Evolutionary conservation across 2,113 vertebrate genomes (phyloP), one percentile per base, ranked within the genome.

Genomic region (Misgurnus mizolepis): DNA sequence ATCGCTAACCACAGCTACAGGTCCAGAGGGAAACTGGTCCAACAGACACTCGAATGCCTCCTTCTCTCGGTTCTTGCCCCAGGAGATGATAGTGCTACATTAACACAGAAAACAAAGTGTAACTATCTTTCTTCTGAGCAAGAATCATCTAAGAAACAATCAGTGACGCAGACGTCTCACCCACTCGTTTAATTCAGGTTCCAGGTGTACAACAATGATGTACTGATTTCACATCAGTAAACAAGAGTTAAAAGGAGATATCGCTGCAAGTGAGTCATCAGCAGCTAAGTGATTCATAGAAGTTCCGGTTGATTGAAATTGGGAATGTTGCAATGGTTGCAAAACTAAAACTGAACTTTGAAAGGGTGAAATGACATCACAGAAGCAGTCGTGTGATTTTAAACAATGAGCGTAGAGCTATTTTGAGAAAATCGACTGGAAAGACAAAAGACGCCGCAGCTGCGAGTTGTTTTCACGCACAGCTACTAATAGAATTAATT

Each of bases 1-100:
- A 89, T 94, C 93, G 40, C 92, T 93, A 80, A 94, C 93, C 79
- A 94, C 91, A 0, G 92, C 90, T 55, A 93, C 87, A 0, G 92
- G 92, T 5, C 90, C 90, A 0, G 88, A 84, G 49, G 91, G 79
- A 82, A 94, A 93, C 83, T 91, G 90, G 18, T 93, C 88, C 67
- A 94, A 86, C 64, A 93, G 72, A 6, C 76, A 85, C 81, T 93
- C 91, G 34, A 91, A 94, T 0, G 92, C 93, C 9, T 93, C 92
- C 68, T 89, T 92, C 86, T 93, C 93, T 45, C 85, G 77, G 79
- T 18, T 89, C 80, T 84, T 82, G 0, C 92, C 92, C 93, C 92
- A 94, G 4, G 92, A 91, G 83, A 93, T 94, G 86, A 93, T 93
- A 50, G 92, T 93, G 45, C 93, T 94, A 56, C 22, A 68, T 7